Base-by-base conservation (phyloP, 2,888 invertebrate genomes). In the Onchidella celtica region DNA sequence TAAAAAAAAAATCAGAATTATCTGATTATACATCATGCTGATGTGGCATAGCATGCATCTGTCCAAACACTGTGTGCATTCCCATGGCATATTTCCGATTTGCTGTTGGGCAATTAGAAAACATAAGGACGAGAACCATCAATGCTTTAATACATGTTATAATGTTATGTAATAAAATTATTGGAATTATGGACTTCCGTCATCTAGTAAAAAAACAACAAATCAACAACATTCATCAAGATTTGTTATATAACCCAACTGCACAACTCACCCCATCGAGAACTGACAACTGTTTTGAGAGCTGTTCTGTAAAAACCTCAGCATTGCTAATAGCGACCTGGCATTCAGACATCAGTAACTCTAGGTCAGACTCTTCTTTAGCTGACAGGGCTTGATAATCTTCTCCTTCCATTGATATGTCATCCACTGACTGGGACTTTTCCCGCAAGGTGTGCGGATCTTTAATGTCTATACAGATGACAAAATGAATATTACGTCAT, bases 241-340 rank as follows among this genome's bases (percentile, higher is more conserved):
- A n/a, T n/a, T n/a, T n/a, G n/a, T n/a, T n/a, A n/a, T n/a, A n/a
- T n/a, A n/a, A n/a, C n/a, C n/a, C n/a, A n/a, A n/a, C n/a, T n/a
- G n/a, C 4, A 21, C 63, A 63, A 70, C 94, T 92, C 93, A 96
- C 96, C 87, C 97, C 97, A 94, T 97, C 97, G 61, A 97, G 94
- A 86, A 96, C 95, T 40, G 97, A 97, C 77, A 98, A 94, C 91
- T 97, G 97, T 90, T 96, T 96, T 3, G 96, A 96, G 55, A 96
- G 94, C 90, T 96, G 96, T 92, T 96, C 97, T 85, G 95, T 94
- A 90, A 95, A 95, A 2, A 94, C 94, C 86, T 95, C 94, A 82
- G 98, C 97, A 95, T 98, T 96, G 89, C 97, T 96, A 83, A 98
- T 97, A n/a, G 97, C 97, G 93, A 96, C 96, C 92, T 97, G 96